phyloP scores from a whole-genome alignment of 2,113 vertebrate species.

The Megaleporinus macrocephalus region DNA sequence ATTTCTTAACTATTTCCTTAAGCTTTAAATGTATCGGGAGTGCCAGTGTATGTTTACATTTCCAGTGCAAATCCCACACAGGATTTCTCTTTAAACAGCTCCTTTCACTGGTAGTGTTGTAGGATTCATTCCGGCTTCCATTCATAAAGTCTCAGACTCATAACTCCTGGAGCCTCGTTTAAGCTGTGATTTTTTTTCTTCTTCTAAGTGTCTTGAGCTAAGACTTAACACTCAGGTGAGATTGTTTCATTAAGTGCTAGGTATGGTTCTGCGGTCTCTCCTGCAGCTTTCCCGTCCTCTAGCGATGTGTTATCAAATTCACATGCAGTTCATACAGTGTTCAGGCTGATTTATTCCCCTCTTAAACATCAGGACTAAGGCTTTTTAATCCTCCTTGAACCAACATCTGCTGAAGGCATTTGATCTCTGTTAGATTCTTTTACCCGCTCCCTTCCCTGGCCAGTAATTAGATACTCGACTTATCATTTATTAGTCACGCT shows the following conservation, averaged over 20 bases:
- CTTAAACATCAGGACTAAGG: conserved; percentile 43
- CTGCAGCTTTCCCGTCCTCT: conserved; percentile 15
- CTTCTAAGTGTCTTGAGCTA: conserved; percentile 3
- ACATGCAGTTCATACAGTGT: conserved; percentile 35
- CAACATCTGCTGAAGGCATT: conserved; percentile 55
- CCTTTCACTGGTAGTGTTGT: not conserved
- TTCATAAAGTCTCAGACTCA: not conserved
- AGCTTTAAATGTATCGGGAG: not conserved
- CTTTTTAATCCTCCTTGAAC: conserved; percentile 38
- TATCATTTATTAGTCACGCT: conserved; percentile 24
- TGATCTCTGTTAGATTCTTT: not conserved
- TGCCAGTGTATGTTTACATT: not conserved
- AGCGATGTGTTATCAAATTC: conserved; percentile 44
- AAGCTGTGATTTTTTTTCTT: not conserved
- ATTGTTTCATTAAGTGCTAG: conserved; percentile 30
- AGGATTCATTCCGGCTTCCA: not conserved
- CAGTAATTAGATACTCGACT: conserved; percentile 17
- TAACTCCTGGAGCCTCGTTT: not conserved
- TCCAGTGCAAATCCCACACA: not conserved
- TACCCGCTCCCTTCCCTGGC: not conserved
- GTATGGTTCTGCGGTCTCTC: conserved; percentile 22
- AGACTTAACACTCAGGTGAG: conserved; percentile 21
- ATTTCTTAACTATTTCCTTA: not conserved
- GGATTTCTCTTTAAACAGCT: not conserved
- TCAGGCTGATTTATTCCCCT: conserved; percentile 48